Conservation (phyloP, 2,797 vertebrate genomes). For the Antennarius maculatus region DNA sequence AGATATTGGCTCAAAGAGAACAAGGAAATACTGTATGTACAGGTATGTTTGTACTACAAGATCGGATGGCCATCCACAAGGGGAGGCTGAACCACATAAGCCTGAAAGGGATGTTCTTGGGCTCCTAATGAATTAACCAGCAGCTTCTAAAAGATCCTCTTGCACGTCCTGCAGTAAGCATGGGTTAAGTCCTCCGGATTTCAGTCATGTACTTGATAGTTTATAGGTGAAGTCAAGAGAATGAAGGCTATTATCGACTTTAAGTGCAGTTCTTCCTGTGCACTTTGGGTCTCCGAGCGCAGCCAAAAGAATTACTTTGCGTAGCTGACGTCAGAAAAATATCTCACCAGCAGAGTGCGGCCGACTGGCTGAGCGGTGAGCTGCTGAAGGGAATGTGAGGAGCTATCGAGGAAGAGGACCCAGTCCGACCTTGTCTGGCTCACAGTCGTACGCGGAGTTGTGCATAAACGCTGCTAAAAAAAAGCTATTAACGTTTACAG, state of each 20-base stretch:
- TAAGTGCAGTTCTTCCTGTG: conserved; percentile 33
- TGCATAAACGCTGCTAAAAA: conserved; percentile 57
- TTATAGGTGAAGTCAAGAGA: neutral
- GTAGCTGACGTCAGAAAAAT: conserved; percentile 70
- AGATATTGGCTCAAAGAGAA: conserved; percentile 12
- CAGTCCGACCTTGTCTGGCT: conserved; percentile 75
- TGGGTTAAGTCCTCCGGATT: neutral
- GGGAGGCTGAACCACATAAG: conserved; percentile 57
- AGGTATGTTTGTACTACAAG: conserved; percentile 19
- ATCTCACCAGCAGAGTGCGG: conserved; percentile 59
- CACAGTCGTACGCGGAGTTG: conserved; percentile 53
- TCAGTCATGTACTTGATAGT: neutral
- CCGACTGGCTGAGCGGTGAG: conserved; percentile 53
- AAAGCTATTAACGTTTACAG: conserved; percentile 44
- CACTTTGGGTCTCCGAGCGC: conserved; percentile 53
- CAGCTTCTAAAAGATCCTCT: neutral
- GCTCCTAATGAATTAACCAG: conserved; percentile 28
- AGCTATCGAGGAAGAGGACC: conserved; percentile 56
- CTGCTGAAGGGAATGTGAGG: conserved; percentile 55
- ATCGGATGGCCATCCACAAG: conserved; percentile 61
- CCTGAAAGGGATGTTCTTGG: conserved; percentile 22
- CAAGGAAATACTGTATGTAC: neutral
- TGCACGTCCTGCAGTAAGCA: neutral
- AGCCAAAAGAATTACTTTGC: conserved; percentile 60
- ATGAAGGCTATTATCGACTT: neutral